Base-by-base conservation (phyloP, 2,888 invertebrate species). In the Cremastinae sp. region DNA sequence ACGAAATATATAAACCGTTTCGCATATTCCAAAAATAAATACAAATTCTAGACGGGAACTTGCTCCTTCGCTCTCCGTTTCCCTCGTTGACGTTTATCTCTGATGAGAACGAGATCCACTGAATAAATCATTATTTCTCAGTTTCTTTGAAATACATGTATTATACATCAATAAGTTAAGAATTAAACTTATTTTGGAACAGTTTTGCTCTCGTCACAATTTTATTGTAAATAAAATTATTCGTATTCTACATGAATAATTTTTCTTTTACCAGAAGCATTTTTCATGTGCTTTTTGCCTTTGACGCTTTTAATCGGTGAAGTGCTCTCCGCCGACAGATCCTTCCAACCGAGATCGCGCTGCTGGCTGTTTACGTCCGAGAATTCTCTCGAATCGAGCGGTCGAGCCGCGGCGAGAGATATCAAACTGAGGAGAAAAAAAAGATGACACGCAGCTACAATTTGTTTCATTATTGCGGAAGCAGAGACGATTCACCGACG, bases 311-410 rank as follows among this genome's bases (percentile, higher is more conserved):
- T 80, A 68, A 79, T 72, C 14, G 85, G 85, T 38, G 84, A 70
- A 62, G 78, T 85, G 36, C 83, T 81, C 9, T 79, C 82, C n/a
- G 71, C 68, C 3, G 83, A 65, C 1, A 87, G 82, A 59, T 88
- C 88, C 36, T 76, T 10, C 41, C 56, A 9, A 62, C 58, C 74
- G 69, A 10, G 22, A 14, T 70, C 77, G 59, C 61, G 69, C 8
- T 61, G 69, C 8, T 59, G 34, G 14, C 20, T 16, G 3, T 2
- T 49, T 43, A 28, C 20, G 43, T 12, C 54, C 12, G 49, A 34
- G 8, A 20, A 28, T 41, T 41, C 36, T 14, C 16, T 36, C 8
- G 10, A 16, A 10, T 36, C 12, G 0, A 54, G n/a, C 7, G 77
- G 69, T 14, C 51, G 59, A n/a, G 70, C 77, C 59, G 65, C 28